Evolutionary conservation across 1,140 invertebrate genomes (phyloP).

Genomic region (Patella vulgata): DNA sequence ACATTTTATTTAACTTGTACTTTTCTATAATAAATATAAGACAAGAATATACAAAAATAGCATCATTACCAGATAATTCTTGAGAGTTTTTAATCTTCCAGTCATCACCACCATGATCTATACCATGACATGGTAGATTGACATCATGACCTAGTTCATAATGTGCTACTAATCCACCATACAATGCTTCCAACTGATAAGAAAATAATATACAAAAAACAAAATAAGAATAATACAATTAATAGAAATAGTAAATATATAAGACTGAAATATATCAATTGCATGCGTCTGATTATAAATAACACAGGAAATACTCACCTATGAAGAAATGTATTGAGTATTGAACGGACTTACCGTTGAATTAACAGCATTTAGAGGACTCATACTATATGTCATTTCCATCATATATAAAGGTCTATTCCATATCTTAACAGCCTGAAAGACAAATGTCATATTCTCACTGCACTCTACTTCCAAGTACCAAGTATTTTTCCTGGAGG

Average conservation of each 20-base stretch:
- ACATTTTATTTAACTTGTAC: too few relatives aligned
- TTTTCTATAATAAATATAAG: too few relatives aligned
- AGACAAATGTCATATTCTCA: too few relatives aligned
- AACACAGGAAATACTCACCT: too few relatives aligned
- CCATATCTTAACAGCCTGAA: conserved; percentile 52
- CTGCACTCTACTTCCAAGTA: not conserved
- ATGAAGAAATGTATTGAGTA: too few relatives aligned
- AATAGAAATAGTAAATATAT: not conserved
- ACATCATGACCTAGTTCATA: conserved; percentile 46
- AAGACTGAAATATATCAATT: not conserved
- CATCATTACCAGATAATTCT: conserved; percentile 36
- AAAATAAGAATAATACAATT: not conserved
- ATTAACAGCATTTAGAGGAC: conserved; percentile 22
- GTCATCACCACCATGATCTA: conserved; percentile 47
- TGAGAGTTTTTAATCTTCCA: conserved; percentile 38
- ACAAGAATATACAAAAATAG: too few relatives aligned
- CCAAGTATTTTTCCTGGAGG: not conserved
- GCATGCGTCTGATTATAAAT: not conserved
- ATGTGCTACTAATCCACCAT: conserved; percentile 45
- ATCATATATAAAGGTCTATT: conserved; percentile 30
- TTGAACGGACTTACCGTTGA: conserved; percentile 44
- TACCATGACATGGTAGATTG: conserved; percentile 36
- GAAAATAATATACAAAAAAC: too few relatives aligned
- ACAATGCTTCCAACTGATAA: conserved; percentile 35
- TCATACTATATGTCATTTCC: conserved; percentile 42